phyloP scores from a whole-genome alignment of 2,888 invertebrate species.

The Erebia palarica region DNA sequence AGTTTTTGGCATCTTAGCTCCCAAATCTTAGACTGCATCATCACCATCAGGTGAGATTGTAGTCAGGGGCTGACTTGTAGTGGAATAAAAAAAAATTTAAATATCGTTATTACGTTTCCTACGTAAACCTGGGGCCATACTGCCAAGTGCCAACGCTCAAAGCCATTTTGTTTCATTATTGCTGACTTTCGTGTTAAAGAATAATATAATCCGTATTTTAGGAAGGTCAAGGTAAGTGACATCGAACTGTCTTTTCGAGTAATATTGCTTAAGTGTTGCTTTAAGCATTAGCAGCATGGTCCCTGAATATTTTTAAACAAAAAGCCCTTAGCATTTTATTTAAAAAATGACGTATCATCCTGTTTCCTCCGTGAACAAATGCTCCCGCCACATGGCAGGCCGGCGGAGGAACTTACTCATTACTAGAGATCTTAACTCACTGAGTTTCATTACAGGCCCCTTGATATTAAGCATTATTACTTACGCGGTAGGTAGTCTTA shows the following conservation, averaged over 20 bases:
- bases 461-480: background rate
- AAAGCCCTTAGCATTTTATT: constrained; percentile 2
- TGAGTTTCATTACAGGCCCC: constrained; percentile 13
- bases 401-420: constrained; percentile 34
- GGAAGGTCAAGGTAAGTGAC: no score
- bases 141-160: no score
- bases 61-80: background rate
- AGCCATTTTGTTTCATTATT: no score
- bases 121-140: no score
- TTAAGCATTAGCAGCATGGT: background rate
- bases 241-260: no score
- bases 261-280: background rate
- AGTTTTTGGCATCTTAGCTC: no score
- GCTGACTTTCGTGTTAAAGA: no score
- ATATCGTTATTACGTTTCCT: no score
- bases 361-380: constrained; percentile 36
- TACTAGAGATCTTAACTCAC: constrained; percentile 36
- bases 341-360: constrained; percentile 32
- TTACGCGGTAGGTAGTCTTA: no score
- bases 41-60: background rate
- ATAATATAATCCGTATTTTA: no score
- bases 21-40: constrained; percentile 1
- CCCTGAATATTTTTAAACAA: constrained; percentile 27
- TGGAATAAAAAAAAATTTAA: no score
- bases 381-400: constrained; percentile 37